A percentile compares a stretch with the other conserved stretches of the same genome.
phyloP scores from a whole-genome alignment of 2,888 invertebrate genomes.

The Beris chalybata region DNA sequence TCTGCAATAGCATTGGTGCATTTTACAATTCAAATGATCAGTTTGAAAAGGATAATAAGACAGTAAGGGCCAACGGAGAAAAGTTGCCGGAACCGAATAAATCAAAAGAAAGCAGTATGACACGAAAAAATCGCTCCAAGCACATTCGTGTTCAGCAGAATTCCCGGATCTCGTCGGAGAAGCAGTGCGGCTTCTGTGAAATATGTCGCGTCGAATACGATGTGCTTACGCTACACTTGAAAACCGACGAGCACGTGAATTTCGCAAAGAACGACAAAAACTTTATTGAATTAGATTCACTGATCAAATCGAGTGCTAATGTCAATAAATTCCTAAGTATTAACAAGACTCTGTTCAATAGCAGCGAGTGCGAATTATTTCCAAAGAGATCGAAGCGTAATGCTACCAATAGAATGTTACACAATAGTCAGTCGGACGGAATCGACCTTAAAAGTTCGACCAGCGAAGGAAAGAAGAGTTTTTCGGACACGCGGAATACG shows the following conservation, averaged over 20 bases:
- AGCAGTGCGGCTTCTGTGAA: constrained; percentile 73
- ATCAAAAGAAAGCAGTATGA: constrained; percentile 44
- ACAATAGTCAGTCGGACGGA: constrained; percentile 11
- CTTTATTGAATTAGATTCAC: constrained; percentile 72
- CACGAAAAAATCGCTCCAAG: constrained; percentile 51
- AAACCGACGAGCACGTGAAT: constrained; percentile 72
- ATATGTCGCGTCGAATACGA: constrained; percentile 77
- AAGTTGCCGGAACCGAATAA: constrained; percentile 13
- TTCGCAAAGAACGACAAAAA: constrained; percentile 75
- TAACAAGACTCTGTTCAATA: constrained; percentile 47
- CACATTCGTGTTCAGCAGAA: constrained; percentile 29
- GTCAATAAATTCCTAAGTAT: constrained; percentile 69
- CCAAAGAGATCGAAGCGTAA: constrained; percentile 22
- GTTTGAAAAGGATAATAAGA: background rate
- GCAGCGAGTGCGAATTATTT: constrained; percentile 20
- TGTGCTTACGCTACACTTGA: constrained; percentile 70
- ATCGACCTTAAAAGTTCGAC: background rate
- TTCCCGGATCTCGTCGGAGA: constrained; percentile 47
- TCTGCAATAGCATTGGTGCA: constrained; percentile 38
- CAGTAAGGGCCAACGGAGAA: background rate
- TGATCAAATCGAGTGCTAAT: constrained; percentile 69
- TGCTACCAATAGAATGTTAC: constrained; percentile 8
- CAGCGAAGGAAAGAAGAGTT: constrained; percentile 12
- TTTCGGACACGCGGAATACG: constrained; percentile 17
- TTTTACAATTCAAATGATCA: constrained; percentile 34